A percentile compares a stretch with the other conserved stretches of the same genome.
phyloP scores from a whole-genome alignment of 2,797 vertebrate species.

The Emys orbicularis region DNA sequence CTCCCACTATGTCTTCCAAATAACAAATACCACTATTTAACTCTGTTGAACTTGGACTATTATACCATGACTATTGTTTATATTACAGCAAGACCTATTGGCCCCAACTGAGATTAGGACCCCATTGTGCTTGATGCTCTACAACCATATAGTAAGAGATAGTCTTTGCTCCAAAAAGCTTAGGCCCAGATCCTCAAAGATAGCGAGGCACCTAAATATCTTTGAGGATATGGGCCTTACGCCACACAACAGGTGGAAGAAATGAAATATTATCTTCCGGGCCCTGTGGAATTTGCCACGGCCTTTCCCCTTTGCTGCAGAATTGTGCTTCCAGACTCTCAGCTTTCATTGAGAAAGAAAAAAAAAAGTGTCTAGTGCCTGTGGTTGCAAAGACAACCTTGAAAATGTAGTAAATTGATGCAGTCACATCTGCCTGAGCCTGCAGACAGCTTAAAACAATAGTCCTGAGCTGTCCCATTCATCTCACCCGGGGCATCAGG shows the following conservation, averaged over 20 bases:
- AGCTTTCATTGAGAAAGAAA: constrained; percentile 60
- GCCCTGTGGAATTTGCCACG: constrained; percentile 70
- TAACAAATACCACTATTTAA: neutral
- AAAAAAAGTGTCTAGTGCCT: constrained; percentile 61
- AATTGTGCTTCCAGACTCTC: constrained; percentile 56
- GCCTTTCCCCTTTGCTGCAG: constrained; percentile 69
- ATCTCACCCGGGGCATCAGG: constrained; percentile 28
- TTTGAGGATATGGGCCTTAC: constrained; percentile 26
- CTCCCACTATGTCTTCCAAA: neutral
- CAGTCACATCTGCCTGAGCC: constrained; percentile 46
- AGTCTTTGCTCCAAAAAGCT: constrained; percentile 54
- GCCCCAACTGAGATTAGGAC: constrained; percentile 55
- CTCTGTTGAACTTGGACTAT: constrained; percentile 57
- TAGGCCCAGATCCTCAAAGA: neutral
- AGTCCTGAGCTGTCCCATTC: constrained; percentile 1
- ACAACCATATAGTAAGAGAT: constrained; percentile 57
- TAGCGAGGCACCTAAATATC: neutral
- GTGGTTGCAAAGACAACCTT: constrained; percentile 58
- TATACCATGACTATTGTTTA: constrained; percentile 66
- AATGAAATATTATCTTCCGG: constrained; percentile 71
- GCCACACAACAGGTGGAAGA: constrained; percentile 71
- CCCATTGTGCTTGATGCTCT: constrained; percentile 54
- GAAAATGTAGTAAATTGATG: constrained; percentile 53
- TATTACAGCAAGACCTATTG: constrained; percentile 66
- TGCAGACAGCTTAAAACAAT: constrained; percentile 38